Base-by-base conservation (phyloP, 2,888 invertebrate genomes). In the Gortyna flavago region DNA sequence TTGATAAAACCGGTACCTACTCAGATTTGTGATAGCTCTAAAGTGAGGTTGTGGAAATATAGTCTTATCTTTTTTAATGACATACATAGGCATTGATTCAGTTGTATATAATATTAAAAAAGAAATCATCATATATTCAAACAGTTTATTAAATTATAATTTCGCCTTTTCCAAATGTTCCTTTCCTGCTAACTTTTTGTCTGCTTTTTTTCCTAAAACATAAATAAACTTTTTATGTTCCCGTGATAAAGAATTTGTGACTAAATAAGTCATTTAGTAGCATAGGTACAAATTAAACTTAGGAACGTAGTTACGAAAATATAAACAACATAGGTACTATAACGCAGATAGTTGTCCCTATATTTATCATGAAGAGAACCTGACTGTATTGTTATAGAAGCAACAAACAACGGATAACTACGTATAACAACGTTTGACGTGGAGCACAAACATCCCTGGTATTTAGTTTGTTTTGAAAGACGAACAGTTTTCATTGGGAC, bases 381-480 rank as follows among this genome's bases (percentile, higher is more conserved):
- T 72, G 70, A 80, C 82, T 82, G 84, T 75, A 80, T 78, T 84
- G 76, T 76, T 76, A 61, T 82, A 81, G 85, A 70, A 80, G 85
- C 80, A 87, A 84, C 86, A 87, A 86, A 87, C 85, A 86, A 75
- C 80, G 71, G 84, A 85, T 90, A 89, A 89, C 88, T 89, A 79
- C 81, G 67, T 85, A 86, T 90, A 89, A 89, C 88, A 89, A 87
- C 81, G 87, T 90, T 88, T 90, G 86, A 86, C 88, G 85, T 85
- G 77, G 85, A 85, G 77, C 73, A 86, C 88, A 90, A 91, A 90
- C 87, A 87, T 87, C 84, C 69, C 69, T 82, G 85, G 81, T 88
- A 87, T 88, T 89, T 88, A 88, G 89, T 91, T 90, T 90, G 89
- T 90, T 90, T 87, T 88, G 89, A 87, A 87, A 90, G 83, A 83